A percentile compares a stretch with the other conserved stretches of the same genome.
phyloP scores from a whole-genome alignment of 92 coral and sea anemone genomes.

The Parazoanthus atlanticus region DNA sequence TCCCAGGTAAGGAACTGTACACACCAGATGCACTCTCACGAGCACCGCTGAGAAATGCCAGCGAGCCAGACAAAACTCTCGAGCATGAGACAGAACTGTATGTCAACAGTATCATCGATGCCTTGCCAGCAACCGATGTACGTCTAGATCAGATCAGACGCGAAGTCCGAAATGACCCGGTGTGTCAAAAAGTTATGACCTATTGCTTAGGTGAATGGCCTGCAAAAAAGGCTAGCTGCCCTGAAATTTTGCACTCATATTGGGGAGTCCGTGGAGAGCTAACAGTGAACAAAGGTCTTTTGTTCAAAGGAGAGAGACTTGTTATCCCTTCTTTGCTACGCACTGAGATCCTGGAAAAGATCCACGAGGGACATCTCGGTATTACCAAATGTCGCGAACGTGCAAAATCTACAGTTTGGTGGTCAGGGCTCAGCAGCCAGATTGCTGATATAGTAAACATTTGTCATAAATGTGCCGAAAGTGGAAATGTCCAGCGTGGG shows the following conservation, averaged over 20 bases:
- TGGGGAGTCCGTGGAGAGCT: slow-evolving; percentile 40
- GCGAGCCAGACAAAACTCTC: not conserved
- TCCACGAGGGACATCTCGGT: slow-evolving; percentile 51
- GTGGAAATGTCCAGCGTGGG: slow-evolving; percentile 23
- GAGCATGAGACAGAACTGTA: slow-evolving; percentile 1
- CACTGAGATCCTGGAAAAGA: slow-evolving; percentile 21
- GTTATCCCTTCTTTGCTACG: slow-evolving; percentile 45
- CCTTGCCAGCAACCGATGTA: slow-evolving; percentile 47
- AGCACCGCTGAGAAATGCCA: slow-evolving; percentile 27
- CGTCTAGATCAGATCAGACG: slow-evolving; percentile 42
- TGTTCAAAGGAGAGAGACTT: slow-evolving; percentile 46
- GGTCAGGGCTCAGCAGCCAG: slow-evolving; percentile 50
- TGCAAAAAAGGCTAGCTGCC: slow-evolving; percentile 26
- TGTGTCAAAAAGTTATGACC: slow-evolving; percentile 41
- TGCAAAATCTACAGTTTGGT: slow-evolving; percentile 53
- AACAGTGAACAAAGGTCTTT: slow-evolving; percentile 25
- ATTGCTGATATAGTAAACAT: not conserved
- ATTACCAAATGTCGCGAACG: slow-evolving; percentile 24
- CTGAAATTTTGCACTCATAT: slow-evolving; percentile 17
- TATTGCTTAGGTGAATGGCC: slow-evolving; percentile 50
- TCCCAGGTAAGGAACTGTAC: slow-evolving; percentile 2
- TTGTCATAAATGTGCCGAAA: slow-evolving; percentile 26
- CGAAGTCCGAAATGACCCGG: slow-evolving; percentile 37
- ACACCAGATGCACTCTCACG: slow-evolving; percentile 56
- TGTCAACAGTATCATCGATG: slow-evolving; percentile 33